Percentiles rank a stretch among this genome's conserved stretches.
phyloP scores from a whole-genome alignment of 2,797 vertebrate genomes.

The Capromys pilorides region DNA sequence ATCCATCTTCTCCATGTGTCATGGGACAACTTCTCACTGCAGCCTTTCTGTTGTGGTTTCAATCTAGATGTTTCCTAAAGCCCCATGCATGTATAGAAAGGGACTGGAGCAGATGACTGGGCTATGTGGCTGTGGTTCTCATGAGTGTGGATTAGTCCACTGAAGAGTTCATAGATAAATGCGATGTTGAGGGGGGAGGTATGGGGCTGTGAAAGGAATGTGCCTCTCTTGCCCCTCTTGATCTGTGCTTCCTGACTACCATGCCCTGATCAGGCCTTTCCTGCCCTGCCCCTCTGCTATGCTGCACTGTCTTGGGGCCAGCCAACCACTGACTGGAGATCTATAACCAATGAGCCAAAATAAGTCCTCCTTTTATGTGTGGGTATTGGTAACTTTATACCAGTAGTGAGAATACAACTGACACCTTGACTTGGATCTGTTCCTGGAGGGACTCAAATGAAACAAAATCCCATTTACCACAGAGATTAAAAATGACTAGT shows the following conservation, averaged over 20 bases:
- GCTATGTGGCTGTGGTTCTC: neutral
- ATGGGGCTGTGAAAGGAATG: neutral
- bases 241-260: neutral
- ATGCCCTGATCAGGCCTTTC: neutral
- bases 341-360: neutral
- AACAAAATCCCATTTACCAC: neutral
- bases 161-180: neutral
- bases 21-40: neutral
- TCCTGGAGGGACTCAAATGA: neutral
- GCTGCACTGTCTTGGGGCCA: neutral
- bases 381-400: neutral
- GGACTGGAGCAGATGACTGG: neutral
- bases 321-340: neutral
- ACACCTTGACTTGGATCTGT: neutral
- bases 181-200: neutral
- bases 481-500: neutral
- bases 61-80: neutral
- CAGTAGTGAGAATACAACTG: neutral
- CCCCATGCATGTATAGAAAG: neutral
- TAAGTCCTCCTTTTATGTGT: neutral
- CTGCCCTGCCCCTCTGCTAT: neutral
- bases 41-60: neutral
- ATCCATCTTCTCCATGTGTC: neutral
- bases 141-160: neutral
- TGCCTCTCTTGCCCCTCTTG: neutral